Evolutionary conservation across 2,113 vertebrate genomes (phyloP), one percentile per base, ranked within the genome.

Genomic region (Oryzias curvinotus): DNA sequence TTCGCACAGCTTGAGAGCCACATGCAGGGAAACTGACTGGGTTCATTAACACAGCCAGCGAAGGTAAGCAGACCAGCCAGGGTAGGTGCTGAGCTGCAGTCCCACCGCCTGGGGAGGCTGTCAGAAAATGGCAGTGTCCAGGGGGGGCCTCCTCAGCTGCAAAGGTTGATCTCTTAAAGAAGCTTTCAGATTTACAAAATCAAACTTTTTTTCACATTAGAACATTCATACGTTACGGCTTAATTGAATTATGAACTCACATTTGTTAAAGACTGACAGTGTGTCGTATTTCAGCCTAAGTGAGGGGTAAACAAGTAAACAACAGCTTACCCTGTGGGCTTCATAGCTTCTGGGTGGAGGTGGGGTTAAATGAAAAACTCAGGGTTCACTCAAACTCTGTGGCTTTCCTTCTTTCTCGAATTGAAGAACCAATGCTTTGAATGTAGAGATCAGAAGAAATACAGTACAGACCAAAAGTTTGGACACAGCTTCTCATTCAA

Each of bases 281-380:
- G 56, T 53, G 15, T 14, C 62, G 77, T 62, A 52, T 68, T 75
- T 71, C 43, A 26, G 53, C 65, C 70, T 82, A 69, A 77, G 73
- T 74, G 68, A 46, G 68, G 65, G 59, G 85, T 36, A 36, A 10
- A 36, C 30, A 36, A 10, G 80, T 68, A 64, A 71, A 71, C 64
- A 82, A 79, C 86, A 89, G 83, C 86, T 88, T 83, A 75, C 43
- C 67, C 67, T 67, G 58, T 68, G 52, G 16, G 60, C 65, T 79
- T 71, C 68, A 52, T 60, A 30, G 28, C 63, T 78, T 57, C 1
- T 2, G 52, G 75, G 78, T 78, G 63, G 54, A 75, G 52, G 44
- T 48, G 67, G 64, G 68, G 54, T 23, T 23, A 23, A 23, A 23
- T 23, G 21, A 23, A 23, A 23, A 23, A 23, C 16, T 52, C 19